Conservation (phyloP, 2,797 vertebrate species). For the Pelobates cultripes region DNA sequence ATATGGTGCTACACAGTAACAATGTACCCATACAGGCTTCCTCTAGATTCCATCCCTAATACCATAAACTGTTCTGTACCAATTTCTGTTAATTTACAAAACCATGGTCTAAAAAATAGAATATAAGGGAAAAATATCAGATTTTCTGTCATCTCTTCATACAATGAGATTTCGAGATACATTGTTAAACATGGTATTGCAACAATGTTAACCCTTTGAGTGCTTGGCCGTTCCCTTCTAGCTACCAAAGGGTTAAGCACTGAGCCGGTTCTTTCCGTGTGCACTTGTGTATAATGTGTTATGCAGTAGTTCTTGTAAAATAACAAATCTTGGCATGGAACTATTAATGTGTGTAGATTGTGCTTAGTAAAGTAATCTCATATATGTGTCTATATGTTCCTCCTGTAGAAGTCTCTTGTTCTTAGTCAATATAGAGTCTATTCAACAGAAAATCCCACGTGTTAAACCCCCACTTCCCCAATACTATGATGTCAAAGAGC, state of each 20-base stretch:
- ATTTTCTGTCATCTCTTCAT: neutral
- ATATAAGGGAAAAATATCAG: neutral
- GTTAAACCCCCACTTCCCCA: no score
- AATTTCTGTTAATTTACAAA: slow-evolving; percentile 79
- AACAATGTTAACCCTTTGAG: neutral
- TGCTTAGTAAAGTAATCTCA: slow-evolving; percentile 52
- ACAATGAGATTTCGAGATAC: neutral
- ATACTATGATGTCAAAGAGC: no score
- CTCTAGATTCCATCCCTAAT: slow-evolving; percentile 54
- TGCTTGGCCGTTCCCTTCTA: neutral
- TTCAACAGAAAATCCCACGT: slow-evolving; percentile 33
- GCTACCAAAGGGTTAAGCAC: neutral
- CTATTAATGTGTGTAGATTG: slow-evolving; percentile 43
- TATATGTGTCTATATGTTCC: slow-evolving; percentile 61
- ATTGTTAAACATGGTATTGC: neutral
- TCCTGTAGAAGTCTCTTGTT: slow-evolving; percentile 57
- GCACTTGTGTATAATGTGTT: neutral
- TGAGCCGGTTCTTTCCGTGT: neutral
- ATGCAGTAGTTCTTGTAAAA: slow-evolving; percentile 59
- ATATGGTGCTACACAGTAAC: slow-evolving; percentile 61
- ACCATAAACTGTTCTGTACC: slow-evolving; percentile 72
- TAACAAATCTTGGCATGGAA: slow-evolving; percentile 67
- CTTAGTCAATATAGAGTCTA: slow-evolving; percentile 54
- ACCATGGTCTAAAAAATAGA: neutral
- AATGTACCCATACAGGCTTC: slow-evolving; percentile 13